These are phyloP conservation scores for Dasyprocta punctata DNA, from an alignment of 2,113 vertebrate genomes.

Conservation along the genomic window DNA sequence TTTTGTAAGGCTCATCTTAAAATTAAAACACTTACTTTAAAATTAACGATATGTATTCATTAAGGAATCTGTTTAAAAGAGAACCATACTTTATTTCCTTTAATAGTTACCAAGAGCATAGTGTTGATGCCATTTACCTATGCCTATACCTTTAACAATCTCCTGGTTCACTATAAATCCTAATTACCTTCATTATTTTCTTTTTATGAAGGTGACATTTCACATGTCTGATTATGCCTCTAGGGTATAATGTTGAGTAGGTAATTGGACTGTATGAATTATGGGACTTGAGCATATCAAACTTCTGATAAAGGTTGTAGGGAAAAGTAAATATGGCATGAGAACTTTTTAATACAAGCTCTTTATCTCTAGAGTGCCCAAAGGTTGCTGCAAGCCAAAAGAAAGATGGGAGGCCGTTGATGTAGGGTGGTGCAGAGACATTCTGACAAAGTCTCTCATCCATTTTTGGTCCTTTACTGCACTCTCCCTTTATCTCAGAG, in stretches of 20 bases:
- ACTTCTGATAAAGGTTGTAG: conserved; percentile 43
- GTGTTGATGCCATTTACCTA: background rate
- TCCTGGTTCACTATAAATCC: conserved; percentile 3
- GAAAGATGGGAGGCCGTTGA: conserved; percentile 38
- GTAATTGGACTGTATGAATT: conserved; percentile 54
- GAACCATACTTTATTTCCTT: background rate
- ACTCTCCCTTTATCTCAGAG: conserved; percentile 51
- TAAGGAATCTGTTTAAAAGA: conserved; percentile 29
- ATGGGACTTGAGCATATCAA: conserved; percentile 1
- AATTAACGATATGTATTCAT: background rate
- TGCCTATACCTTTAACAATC: background rate
- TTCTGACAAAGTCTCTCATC: background rate
- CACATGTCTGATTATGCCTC: background rate
- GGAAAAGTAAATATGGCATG: conserved; percentile 50
- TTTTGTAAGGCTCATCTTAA: conserved; percentile 50
- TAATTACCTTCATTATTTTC: background rate
- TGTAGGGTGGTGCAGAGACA: background rate
- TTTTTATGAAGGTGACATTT: conserved; percentile 7
- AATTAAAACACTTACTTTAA: conserved; percentile 41
- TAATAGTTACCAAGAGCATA: background rate
- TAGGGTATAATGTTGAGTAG: background rate
- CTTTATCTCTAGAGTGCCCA: conserved; percentile 16
- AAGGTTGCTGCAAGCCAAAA: background rate
- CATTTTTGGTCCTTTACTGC: background rate
- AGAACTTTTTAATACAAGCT: conserved; percentile 55